Conservation (phyloP, 2,113 vertebrate genomes). For the Elaphurus davidianus region DNA sequence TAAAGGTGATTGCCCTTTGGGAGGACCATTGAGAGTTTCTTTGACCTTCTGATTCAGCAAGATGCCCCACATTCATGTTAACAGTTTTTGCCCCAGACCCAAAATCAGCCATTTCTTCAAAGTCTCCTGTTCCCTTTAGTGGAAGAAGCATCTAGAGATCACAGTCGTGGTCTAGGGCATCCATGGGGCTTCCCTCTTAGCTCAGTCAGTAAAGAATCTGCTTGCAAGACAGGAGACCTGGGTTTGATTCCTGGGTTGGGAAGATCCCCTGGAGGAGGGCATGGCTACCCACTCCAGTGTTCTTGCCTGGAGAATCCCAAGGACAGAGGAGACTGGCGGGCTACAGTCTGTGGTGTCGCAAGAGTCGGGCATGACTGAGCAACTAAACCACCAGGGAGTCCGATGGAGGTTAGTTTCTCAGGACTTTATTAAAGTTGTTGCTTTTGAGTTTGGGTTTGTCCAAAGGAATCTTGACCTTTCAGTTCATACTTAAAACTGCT, state of each 20-base stretch:
- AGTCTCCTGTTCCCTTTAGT: too few relatives aligned
- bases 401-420: background rate
- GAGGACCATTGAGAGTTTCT: background rate
- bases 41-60: background rate
- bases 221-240: background rate
- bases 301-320: background rate
- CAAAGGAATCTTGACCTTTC: background rate
- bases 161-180: rapidly evolving
- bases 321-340: background rate
- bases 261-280: background rate
- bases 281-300: background rate
- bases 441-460: background rate
- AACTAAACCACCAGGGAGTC: background rate
- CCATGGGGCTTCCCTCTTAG: background rate
- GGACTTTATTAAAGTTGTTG: background rate
- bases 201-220: background rate
- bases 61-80: background rate
- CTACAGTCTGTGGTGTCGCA: rapidly evolving
- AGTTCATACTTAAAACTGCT: background rate
- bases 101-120: background rate
- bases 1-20: background rate
- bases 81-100: background rate
- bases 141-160: background rate
- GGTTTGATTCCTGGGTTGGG: background rate
- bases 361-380: background rate